A percentile compares a stretch with the other conserved stretches of the same genome.
These are phyloP conservation scores for Ceryle rudis DNA, from an alignment of 2,797 vertebrate genomes.

Conservation along the genomic window DNA sequence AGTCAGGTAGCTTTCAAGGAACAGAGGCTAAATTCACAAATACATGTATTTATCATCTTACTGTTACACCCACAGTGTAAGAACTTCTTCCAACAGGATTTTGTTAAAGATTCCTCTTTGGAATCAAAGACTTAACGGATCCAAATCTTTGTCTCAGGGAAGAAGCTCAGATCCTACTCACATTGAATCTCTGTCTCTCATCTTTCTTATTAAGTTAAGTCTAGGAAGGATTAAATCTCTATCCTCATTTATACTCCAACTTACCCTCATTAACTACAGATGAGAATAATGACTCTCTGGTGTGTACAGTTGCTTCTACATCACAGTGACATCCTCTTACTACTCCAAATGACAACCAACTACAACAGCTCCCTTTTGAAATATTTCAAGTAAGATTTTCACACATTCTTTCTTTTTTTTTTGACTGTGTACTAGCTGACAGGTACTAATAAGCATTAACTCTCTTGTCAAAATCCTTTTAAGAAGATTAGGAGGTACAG, in stretches of 20 bases:
- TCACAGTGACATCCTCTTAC: background rate
- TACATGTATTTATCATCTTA: background rate
- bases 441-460: slow-evolving; percentile 52
- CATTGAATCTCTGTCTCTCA: background rate
- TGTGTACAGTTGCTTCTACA: background rate
- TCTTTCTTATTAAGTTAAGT: slow-evolving; percentile 27
- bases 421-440: background rate
- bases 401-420: slow-evolving; percentile 1
- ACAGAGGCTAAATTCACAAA: background rate
- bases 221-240: slow-evolving; percentile 23
- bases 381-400: slow-evolving; percentile 23
- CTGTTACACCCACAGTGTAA: background rate
- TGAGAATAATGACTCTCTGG: background rate
- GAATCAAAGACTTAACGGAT: background rate
- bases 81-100: background rate
- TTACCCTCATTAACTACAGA: slow-evolving; percentile 21
- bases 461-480: slow-evolving; percentile 43
- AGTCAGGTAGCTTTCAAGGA: background rate
- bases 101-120: background rate
- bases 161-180: background rate
- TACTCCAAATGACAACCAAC: background rate
- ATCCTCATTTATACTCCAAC: background rate
- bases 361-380: slow-evolving; percentile 15
- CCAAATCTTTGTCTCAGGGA: background rate
- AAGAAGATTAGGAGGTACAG: slow-evolving; percentile 43